Percentiles rank a stretch among this genome's conserved stretches.
Conservation (phyloP, 2,888 invertebrate species). For the Andrena bicolor region DNA sequence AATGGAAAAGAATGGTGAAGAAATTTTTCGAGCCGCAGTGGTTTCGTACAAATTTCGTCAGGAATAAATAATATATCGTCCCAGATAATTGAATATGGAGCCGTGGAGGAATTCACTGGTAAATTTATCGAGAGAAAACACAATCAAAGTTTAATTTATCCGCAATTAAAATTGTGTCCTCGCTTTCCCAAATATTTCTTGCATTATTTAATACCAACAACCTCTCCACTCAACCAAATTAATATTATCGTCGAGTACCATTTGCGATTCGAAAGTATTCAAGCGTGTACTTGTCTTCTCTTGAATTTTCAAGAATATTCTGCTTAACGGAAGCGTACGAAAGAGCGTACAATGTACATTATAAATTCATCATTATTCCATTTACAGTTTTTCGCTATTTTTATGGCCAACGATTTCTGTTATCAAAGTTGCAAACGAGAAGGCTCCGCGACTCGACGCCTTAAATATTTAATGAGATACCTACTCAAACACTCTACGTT, state of each 20-base stretch:
- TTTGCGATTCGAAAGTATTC: constrained; percentile 1
- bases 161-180: constrained; percentile 5
- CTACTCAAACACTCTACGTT: too few relatives aligned
- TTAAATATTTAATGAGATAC: background rate
- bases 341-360: background rate
- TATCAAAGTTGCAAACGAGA: background rate
- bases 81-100: background rate
- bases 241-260: background rate
- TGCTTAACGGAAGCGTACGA: background rate
- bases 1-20: background rate
- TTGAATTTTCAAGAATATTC: constrained; percentile 3
- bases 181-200: background rate
- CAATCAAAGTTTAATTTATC: constrained; percentile 9
- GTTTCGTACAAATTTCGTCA: background rate
- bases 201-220: constrained; percentile 16
- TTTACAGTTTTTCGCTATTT: background rate
- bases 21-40: background rate
- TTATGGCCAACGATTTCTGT: background rate
- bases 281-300: background rate
- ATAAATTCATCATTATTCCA: constrained; percentile 3
- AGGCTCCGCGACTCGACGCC: background rate
- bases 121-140: background rate
- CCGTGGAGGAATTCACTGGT: background rate
- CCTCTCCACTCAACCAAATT: background rate
- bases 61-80: background rate